A percentile compares a stretch with the other conserved stretches of the same genome.
These are phyloP conservation scores for Asarcornis scutulata DNA, from an alignment of 2,113 vertebrate species.

Conservation along the genomic window DNA sequence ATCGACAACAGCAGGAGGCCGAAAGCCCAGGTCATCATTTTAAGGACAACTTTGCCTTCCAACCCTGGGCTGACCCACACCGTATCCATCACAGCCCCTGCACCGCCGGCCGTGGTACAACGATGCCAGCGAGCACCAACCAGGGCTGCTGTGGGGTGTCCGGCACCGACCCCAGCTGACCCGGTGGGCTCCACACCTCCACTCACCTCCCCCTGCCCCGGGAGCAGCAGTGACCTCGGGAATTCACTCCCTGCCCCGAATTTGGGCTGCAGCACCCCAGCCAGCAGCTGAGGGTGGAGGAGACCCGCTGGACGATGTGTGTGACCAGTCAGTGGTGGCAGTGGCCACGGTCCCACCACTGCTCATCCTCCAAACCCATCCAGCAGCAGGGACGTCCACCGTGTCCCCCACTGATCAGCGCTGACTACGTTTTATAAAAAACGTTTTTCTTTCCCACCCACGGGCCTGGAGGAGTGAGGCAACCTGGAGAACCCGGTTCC, in stretches of 20 bases:
- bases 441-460: neutral
- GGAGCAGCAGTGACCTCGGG: neutral
- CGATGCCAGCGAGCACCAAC: neutral
- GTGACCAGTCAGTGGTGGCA: neutral
- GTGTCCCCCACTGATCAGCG: neutral
- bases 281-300: neutral
- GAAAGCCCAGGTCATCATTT: neutral
- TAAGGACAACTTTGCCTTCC: neutral
- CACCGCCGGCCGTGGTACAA: neutral
- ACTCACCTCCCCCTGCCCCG: neutral
- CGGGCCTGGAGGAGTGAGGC: fast-evolving
- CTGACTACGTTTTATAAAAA: neutral
- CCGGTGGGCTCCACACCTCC: neutral
- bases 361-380: neutral
- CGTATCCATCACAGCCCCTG: neutral
- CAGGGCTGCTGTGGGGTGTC: neutral
- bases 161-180: neutral
- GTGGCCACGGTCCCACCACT: neutral
- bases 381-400: neutral
- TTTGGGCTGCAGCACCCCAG: neutral
- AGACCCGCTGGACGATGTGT: neutral
- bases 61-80: neutral
- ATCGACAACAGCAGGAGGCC: neutral
- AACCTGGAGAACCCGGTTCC: neutral
- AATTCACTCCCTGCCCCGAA: neutral